Conservation (phyloP, 2,888 invertebrate species). For the Kryphioiulus occultus region DNA sequence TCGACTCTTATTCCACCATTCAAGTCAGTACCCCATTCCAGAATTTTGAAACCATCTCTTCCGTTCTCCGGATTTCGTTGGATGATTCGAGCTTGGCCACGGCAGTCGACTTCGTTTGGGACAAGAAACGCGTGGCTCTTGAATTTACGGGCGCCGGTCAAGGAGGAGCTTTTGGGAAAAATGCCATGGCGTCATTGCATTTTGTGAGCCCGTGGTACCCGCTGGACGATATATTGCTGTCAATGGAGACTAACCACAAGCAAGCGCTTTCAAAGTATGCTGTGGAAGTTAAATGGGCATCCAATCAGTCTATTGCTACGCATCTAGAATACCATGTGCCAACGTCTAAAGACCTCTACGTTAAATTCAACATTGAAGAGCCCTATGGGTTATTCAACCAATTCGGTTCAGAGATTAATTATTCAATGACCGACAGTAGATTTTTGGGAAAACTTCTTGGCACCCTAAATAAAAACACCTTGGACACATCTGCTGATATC, state of each 20-base stretch:
- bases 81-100: constrained; percentile 30
- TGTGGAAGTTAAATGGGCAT: constrained; percentile 46
- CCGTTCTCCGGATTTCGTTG: not conserved
- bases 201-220: constrained; percentile 43
- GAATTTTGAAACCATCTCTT: constrained; percentile 47
- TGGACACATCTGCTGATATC: constrained; percentile 6
- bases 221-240: constrained; percentile 39
- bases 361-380: not conserved
- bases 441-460: not conserved
- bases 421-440: not conserved
- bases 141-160: constrained; percentile 39
- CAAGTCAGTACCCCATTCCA: constrained; percentile 50
- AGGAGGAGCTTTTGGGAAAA: not conserved
- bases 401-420: not conserved
- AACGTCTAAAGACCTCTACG: not conserved
- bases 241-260: not conserved
- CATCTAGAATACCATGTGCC: not conserved
- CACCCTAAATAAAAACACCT: not conserved
- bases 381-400: constrained; percentile 13
- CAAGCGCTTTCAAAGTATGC: not conserved
- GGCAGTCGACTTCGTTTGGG: constrained; percentile 39
- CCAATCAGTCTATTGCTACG: not conserved
- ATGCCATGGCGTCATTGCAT: constrained; percentile 41
- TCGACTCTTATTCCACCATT: constrained; percentile 46
- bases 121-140: constrained; percentile 30